Conservation (phyloP, 2,113 vertebrate species). For the Baryphthengus martii region DNA sequence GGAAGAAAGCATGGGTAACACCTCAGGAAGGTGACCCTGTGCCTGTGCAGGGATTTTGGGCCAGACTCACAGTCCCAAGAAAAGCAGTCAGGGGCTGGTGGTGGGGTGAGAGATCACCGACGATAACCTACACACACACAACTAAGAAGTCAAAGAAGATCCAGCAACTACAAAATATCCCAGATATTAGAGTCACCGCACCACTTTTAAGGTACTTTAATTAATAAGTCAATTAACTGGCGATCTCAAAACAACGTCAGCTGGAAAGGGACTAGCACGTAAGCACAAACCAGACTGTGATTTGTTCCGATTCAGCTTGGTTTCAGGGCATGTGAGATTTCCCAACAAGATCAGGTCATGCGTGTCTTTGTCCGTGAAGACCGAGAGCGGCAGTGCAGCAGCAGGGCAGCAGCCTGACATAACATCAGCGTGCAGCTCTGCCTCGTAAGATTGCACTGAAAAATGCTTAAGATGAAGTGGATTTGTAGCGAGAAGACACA, state of each 20-base stretch:
- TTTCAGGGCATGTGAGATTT: constrained; percentile 40
- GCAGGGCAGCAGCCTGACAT: background rate
- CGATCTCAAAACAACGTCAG: background rate
- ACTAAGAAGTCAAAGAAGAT: background rate
- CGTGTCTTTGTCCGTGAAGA: background rate
- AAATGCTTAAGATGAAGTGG: background rate
- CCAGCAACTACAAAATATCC: background rate
- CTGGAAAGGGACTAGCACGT: background rate
- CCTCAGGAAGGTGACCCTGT: background rate
- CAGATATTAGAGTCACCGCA: background rate
- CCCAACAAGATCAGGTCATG: constrained; percentile 25
- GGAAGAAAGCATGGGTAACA: background rate
- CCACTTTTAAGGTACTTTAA: background rate
- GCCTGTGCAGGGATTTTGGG: background rate
- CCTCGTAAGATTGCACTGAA: background rate
- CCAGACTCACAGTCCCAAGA: background rate
- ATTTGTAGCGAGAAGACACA: background rate
- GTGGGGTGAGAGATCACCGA: background rate
- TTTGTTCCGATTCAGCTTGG: background rate
- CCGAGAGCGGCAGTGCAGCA: background rate
- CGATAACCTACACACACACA: background rate
- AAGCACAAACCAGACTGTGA: constrained; percentile 8
- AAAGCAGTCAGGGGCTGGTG: background rate
- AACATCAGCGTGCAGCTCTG: background rate
- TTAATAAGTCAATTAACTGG: constrained; percentile 34